phyloP scores from a whole-genome alignment of 2,113 vertebrate genomes.

The Neotragus moschatus region DNA sequence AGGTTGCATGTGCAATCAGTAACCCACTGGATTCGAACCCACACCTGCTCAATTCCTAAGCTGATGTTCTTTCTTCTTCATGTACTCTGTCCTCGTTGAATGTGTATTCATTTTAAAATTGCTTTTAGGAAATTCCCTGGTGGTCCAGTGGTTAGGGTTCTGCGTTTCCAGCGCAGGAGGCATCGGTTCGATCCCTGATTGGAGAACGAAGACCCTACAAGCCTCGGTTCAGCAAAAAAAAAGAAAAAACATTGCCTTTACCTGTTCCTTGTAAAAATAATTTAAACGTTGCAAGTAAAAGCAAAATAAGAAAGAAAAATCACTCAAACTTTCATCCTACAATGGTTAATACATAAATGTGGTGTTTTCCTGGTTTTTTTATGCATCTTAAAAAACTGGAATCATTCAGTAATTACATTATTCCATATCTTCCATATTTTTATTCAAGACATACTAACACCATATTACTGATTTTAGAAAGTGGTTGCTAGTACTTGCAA shows the following conservation, averaged over 20 bases:
- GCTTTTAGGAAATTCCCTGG: not conserved
- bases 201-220: not conserved
- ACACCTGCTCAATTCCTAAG: not conserved
- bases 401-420: not conserved
- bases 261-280: not conserved
- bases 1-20: not conserved
- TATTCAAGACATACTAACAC: not conserved
- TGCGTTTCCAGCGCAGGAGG: accelerated
- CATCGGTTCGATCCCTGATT: not conserved
- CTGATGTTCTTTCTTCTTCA: not conserved
- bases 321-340: not conserved
- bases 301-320: not conserved
- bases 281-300: not conserved
- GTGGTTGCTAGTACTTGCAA: not conserved
- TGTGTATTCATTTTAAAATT: not conserved
- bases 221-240: not conserved
- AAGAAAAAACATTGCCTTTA: not conserved
- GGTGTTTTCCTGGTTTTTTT: not conserved
- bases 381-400: not conserved
- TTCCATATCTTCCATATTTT: not conserved
- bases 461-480: not conserved
- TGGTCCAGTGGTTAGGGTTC: not conserved
- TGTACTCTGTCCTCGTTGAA: not conserved
- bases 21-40: not conserved
- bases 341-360: not conserved